Evolutionary conservation across 2,888 invertebrate genomes (phyloP).

Genomic region (Hirtodrosophila histrioides): DNA sequence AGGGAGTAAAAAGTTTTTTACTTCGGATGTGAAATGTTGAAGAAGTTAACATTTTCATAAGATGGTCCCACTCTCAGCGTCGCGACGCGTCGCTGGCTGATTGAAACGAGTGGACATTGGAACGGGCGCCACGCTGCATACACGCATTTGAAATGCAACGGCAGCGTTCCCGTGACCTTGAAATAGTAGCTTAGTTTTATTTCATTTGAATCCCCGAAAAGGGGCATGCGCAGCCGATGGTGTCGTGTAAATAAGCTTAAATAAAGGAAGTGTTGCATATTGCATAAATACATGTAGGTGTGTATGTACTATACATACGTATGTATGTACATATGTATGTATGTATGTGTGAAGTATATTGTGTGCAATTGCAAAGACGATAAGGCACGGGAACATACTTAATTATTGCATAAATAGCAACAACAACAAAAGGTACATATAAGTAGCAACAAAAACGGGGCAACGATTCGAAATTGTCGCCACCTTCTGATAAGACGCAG

Average conservation of each 20-base stretch:
- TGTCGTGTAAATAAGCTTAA: slow-evolving; percentile 20
- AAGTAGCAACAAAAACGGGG: slow-evolving; percentile 4
- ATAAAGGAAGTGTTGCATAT: slow-evolving; percentile 13
- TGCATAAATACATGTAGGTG: background rate
- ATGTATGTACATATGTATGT: background rate
- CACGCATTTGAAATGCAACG: slow-evolving; percentile 46
- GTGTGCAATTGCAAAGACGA: slow-evolving; percentile 33
- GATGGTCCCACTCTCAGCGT: background rate
- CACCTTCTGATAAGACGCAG: slow-evolving; percentile 48
- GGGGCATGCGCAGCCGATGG: slow-evolving; percentile 51
- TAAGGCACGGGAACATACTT: slow-evolving; percentile 41
- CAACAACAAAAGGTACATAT: slow-evolving; percentile 11
- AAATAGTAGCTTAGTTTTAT: slow-evolving; percentile 34
- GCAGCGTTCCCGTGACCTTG: slow-evolving; percentile 60
- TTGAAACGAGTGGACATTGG: slow-evolving; percentile 44
- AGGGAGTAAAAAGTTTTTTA: no score
- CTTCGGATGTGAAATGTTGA: no score
- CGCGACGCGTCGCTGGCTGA: slow-evolving; percentile 1
- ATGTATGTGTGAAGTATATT: background rate
- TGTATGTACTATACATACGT: background rate
- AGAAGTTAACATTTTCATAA: no score
- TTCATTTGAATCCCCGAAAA: background rate
- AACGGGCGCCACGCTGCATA: slow-evolving; percentile 34
- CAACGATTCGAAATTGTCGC: slow-evolving; percentile 43
- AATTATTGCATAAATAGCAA: slow-evolving; percentile 55